Evolutionary conservation across 2,113 vertebrate genomes (phyloP).

Genomic region (Pagrus major): DNA sequence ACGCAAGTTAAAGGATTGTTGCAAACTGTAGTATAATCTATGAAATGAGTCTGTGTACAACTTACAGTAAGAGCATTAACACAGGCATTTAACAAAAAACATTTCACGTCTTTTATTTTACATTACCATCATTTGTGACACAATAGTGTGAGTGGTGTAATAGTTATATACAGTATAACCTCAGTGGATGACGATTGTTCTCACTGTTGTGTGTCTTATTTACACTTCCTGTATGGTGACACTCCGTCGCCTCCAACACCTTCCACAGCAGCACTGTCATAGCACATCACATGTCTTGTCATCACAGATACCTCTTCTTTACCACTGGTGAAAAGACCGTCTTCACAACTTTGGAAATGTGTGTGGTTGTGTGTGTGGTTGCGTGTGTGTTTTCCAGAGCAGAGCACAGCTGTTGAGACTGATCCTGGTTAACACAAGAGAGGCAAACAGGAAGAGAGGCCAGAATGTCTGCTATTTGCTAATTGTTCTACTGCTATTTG

Average conservation of each 20-base stretch:
- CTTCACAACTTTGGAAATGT: slow-evolving; percentile 50
- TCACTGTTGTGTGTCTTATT: slow-evolving; percentile 56
- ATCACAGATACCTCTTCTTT: slow-evolving; percentile 47
- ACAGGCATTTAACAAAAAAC: background rate
- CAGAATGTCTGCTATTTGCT: background rate
- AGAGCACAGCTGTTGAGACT: slow-evolving; percentile 43
- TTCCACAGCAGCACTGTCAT: slow-evolving; percentile 52
- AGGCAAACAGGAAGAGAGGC: background rate
- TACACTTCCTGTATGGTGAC: slow-evolving; percentile 54
- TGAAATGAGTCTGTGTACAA: background rate
- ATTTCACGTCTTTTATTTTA: background rate
- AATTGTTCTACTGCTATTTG: background rate
- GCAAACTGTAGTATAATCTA: background rate
- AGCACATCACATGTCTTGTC: slow-evolving; percentile 55
- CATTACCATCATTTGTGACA: background rate
- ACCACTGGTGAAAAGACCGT: slow-evolving; percentile 40
- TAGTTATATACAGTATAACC: background rate
- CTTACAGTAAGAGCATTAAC: background rate
- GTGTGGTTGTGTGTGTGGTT: slow-evolving; percentile 27
- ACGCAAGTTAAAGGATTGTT: background rate
- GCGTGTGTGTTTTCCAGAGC: slow-evolving; percentile 7
- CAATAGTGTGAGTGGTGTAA: background rate
- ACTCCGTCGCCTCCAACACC: slow-evolving; percentile 45
- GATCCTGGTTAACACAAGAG: slow-evolving; percentile 41
- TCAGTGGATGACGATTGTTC: slow-evolving; percentile 24